phyloP scores from a whole-genome alignment of 2,888 invertebrate species.

The Rotaria socialis region DNA sequence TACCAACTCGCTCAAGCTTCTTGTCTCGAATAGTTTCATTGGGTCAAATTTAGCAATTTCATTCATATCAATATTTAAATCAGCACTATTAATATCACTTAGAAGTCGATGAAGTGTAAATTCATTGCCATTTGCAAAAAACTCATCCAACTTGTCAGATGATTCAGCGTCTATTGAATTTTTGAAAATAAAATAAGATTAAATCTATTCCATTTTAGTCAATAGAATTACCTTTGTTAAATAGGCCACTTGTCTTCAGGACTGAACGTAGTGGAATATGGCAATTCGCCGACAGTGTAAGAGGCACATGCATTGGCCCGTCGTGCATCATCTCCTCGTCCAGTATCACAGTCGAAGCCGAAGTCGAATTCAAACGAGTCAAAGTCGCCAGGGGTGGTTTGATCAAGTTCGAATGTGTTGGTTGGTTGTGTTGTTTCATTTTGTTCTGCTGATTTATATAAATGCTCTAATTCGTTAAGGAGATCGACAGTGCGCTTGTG shows the following conservation, averaged over 20 bases:
- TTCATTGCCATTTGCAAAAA: background rate
- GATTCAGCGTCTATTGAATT: background rate
- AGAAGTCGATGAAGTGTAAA: conserved; percentile 10
- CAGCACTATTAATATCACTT: background rate
- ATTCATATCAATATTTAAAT: background rate
- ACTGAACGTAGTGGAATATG: background rate
- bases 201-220: background rate
- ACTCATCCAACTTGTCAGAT: background rate
- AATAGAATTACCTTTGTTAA: background rate
- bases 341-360: background rate
- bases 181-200: background rate
- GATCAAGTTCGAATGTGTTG: conserved; percentile 7
- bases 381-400: background rate
- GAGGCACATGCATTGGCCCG: background rate
- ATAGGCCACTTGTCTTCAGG: conserved; percentile 33
- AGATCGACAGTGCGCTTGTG: background rate
- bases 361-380: conserved; percentile 10
- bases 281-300: background rate
- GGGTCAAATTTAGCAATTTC: background rate
- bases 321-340: background rate
- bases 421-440: background rate
- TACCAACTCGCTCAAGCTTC: background rate
- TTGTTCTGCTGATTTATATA: background rate
- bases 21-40: background rate
- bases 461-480: background rate